A percentile compares a stretch with the other conserved stretches of the same genome.
Evolutionary conservation across 2,797 vertebrate species (phyloP).

Genomic region (Spinibarbus caldwelli): DNA sequence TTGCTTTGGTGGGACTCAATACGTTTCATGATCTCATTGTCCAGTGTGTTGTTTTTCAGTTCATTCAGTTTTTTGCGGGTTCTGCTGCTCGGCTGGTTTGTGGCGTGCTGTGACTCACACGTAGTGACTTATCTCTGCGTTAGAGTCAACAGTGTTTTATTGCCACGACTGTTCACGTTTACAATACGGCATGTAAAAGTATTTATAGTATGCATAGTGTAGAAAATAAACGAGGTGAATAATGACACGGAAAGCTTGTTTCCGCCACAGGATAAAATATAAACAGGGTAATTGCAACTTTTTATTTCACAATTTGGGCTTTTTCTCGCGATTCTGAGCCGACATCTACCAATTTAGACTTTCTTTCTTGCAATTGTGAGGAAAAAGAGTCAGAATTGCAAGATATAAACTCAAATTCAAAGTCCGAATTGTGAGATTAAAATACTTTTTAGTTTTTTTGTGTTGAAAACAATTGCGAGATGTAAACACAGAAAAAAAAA

Average conservation of each 20-base stretch:
- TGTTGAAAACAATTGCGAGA: too few relatives aligned
- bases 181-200: not conserved
- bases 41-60: not conserved
- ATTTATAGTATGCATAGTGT: not conserved
- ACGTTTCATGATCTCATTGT: slow-evolving; percentile 7
- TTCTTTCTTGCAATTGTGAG: not conserved
- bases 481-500: too few relatives aligned
- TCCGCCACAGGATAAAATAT: too few relatives aligned
- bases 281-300: not conserved
- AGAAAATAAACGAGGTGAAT: not conserved
- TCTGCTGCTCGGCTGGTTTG: not conserved
- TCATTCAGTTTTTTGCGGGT: slow-evolving; percentile 5
- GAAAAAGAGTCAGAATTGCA: too few relatives aligned
- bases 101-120: not conserved
- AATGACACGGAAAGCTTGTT: not conserved
- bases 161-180: not conserved
- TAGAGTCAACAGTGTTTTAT: not conserved
- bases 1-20: slow-evolving; percentile 7
- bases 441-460: too few relatives aligned
- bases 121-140: not conserved
- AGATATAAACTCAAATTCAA: too few relatives aligned
- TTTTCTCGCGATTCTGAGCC: not conserved
- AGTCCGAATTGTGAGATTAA: too few relatives aligned
- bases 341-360: not conserved
- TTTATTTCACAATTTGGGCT: not conserved